These are phyloP conservation scores for Amphipyra tragopoginis DNA, from an alignment of 2,888 invertebrate genomes.

Conservation along the genomic window DNA sequence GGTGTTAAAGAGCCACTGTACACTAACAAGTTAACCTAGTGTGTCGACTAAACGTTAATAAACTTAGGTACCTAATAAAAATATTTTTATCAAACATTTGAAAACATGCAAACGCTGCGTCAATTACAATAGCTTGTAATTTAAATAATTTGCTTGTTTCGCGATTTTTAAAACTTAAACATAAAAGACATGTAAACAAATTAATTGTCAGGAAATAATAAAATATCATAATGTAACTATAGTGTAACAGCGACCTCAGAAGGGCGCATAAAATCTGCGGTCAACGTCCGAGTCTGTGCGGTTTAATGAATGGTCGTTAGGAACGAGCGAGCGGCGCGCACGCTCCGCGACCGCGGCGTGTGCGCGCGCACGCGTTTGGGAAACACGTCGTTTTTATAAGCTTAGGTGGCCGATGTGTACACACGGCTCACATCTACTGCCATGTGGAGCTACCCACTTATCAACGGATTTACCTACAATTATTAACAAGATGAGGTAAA, in stretches of 20 bases:
- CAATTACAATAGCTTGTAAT: no score
- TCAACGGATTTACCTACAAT: constrained; percentile 17
- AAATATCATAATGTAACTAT: neutral
- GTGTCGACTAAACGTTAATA: no score
- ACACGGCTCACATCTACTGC: neutral
- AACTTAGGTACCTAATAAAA: no score
- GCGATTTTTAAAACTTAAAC: no score
- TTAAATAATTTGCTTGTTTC: no score
- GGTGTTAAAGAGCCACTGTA: constrained; percentile 12
- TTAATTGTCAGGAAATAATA: neutral
- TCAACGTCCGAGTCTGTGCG: neutral
- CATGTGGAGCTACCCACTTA: constrained; percentile 2
- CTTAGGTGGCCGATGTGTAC: neutral
- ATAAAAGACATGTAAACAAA: no score
- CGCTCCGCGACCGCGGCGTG: neutral
- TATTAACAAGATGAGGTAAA: constrained; percentile 19
- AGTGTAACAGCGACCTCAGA: neutral
- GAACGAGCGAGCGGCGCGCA: neutral
- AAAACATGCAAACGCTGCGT: no score
- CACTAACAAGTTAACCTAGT: neutral
- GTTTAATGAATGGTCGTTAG: neutral
- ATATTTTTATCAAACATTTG: no score
- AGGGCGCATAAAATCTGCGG: neutral
- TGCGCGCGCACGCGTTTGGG: constrained; percentile 1
- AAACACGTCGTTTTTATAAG: constrained; percentile 10